Evolutionary conservation across 2,113 vertebrate species (phyloP).

Genomic region (Probosciger aterrimus): DNA sequence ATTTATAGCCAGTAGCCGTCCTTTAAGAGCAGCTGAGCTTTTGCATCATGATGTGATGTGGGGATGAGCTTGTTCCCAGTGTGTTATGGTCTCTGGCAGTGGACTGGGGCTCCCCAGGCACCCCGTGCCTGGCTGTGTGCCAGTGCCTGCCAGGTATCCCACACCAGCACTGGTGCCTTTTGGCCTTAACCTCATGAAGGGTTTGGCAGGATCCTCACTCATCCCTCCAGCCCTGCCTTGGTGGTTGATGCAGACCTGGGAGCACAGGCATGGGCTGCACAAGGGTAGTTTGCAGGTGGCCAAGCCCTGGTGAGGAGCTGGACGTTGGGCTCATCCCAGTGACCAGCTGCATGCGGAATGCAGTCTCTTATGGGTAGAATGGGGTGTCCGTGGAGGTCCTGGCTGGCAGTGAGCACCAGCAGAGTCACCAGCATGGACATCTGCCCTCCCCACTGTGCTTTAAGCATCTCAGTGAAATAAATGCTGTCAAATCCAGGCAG

Average conservation of each 20-base stretch:
- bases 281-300: not conserved
- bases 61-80: not conserved
- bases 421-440: not conserved
- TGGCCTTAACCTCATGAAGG: not conserved
- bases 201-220: not conserved
- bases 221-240: not conserved
- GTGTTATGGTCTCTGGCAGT: not conserved
- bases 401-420: not conserved
- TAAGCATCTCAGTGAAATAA: not conserved
- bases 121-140: fast-evolving
- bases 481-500: not conserved
- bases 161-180: not conserved
- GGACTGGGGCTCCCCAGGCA: not conserved
- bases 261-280: not conserved
- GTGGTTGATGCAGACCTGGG: not conserved
- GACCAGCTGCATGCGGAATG: fast-evolving
- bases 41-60: fast-evolving
- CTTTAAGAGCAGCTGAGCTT: not conserved
- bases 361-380: not conserved
- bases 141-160: not conserved
- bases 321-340: not conserved
- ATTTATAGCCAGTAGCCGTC: not conserved
- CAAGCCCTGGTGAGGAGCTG: not conserved
- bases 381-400: not conserved
- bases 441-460: fast-evolving